Evolutionary conservation across 2,888 invertebrate species (phyloP).

Genomic region (Lymantria monacha): DNA sequence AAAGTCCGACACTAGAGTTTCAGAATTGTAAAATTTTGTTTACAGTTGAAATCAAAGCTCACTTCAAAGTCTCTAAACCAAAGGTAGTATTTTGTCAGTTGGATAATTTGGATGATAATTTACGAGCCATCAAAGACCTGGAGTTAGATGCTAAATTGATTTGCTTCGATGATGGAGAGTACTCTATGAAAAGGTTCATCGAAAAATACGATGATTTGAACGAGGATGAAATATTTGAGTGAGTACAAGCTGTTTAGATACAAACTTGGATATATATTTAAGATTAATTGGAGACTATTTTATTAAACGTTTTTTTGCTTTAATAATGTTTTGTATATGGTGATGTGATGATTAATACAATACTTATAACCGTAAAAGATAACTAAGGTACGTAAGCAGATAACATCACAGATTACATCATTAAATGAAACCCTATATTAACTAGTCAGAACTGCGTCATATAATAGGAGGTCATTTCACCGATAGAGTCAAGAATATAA

Average conservation of each 20-base stretch:
- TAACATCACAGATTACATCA: too few species aligned
- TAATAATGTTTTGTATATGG: neutral
- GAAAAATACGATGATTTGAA: constrained; percentile 35
- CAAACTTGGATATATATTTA: neutral
- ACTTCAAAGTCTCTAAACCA: constrained; percentile 52
- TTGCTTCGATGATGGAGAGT: constrained; percentile 50
- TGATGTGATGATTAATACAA: too few species aligned
- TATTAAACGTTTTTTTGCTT: neutral
- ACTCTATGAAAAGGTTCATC: constrained; percentile 47
- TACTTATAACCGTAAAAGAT: too few species aligned
- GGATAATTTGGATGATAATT: constrained; percentile 37
- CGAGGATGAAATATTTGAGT: constrained; percentile 48
- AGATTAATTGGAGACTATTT: neutral
- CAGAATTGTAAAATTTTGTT: neutral
- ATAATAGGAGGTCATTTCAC: too few species aligned
- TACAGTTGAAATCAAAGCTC: constrained; percentile 53
- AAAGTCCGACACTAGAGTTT: too few species aligned
- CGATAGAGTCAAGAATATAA: too few species aligned
- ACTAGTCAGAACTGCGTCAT: too few species aligned
- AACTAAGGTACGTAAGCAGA: too few species aligned
- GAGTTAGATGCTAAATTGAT: constrained; percentile 46
- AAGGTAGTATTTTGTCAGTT: constrained; percentile 58
- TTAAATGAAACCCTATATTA: too few species aligned
- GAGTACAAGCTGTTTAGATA: constrained; percentile 23
- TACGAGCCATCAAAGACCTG: constrained; percentile 38